A percentile compares a stretch with the other conserved stretches of the same genome.
phyloP scores from a whole-genome alignment of 2,113 vertebrate species.

The Catharus minimus region DNA sequence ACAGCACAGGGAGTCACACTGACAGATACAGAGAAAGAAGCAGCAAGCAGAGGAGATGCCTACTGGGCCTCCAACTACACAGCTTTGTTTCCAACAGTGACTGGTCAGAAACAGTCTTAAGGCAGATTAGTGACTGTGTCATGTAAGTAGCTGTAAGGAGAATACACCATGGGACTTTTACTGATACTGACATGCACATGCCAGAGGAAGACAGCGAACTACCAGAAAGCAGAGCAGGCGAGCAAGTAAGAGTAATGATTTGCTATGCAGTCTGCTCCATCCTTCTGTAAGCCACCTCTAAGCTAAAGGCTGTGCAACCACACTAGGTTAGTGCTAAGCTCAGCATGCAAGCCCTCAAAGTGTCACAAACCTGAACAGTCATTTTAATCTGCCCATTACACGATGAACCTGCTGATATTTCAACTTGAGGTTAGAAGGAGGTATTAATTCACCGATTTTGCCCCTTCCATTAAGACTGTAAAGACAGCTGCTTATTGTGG shows the following conservation, averaged over 20 bases:
- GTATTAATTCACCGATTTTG: neutral
- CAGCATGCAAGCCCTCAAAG: neutral
- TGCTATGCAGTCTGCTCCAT: neutral
- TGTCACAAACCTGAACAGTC: neutral
- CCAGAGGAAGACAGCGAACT: neutral
- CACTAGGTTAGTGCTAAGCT: neutral
- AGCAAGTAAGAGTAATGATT: neutral
- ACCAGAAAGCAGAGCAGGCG: neutral
- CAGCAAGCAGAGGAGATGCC: neutral
- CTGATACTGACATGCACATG: neutral
- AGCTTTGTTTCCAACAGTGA: neutral
- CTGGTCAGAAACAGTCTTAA: neutral
- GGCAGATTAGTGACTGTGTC: neutral
- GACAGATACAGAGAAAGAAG: neutral
- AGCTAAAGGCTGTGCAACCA: neutral
- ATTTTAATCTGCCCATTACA: neutral
- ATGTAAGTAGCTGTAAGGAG: neutral
- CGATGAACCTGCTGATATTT: neutral
- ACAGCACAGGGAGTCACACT: neutral
- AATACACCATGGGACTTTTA: neutral
- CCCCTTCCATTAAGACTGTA: neutral
- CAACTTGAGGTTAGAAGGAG: neutral
- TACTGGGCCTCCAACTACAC: neutral
- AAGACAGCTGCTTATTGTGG: constrained; percentile 42
- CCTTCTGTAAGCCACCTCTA: neutral